Conservation (phyloP, 2,888 invertebrate genomes). For the Tanytarsus gracilentus region DNA sequence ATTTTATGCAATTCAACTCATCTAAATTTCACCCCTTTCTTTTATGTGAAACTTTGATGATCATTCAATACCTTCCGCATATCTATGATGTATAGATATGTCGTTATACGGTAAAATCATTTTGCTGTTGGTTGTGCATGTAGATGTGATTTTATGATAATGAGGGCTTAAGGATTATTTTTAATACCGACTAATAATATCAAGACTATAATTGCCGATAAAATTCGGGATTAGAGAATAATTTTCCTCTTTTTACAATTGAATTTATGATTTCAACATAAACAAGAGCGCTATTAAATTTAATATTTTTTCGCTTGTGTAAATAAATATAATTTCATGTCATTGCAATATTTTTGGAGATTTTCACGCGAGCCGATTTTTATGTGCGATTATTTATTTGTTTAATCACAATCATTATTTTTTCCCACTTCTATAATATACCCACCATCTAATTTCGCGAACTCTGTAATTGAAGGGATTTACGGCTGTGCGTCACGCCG, state of each 20-base stretch:
- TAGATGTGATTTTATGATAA: slow-evolving; percentile 16
- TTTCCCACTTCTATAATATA: too few relatives aligned
- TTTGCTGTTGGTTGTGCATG: slow-evolving; percentile 23
- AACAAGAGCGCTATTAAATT: too few relatives aligned
- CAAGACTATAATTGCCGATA: slow-evolving; percentile 24
- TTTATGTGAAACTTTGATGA: too few relatives aligned
- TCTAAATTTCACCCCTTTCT: slow-evolving; percentile 20
- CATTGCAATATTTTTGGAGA: slow-evolving; percentile 11
- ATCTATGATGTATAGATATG: neutral
- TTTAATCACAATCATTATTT: too few relatives aligned
- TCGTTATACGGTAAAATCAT: slow-evolving; percentile 7
- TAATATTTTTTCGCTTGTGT: neutral
- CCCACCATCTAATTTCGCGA: too few relatives aligned
- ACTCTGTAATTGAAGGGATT: too few relatives aligned
- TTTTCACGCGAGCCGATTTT: slow-evolving; percentile 7
- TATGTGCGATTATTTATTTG: too few relatives aligned
- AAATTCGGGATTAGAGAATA: slow-evolving; percentile 23
- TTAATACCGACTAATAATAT: slow-evolving; percentile 24
- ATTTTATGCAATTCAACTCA: slow-evolving; percentile 25
- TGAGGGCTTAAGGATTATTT: slow-evolving; percentile 5
- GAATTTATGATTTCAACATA: slow-evolving; percentile 9
- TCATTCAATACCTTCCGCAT: neutral
- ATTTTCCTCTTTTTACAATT: too few relatives aligned
- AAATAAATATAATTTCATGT: slow-evolving; percentile 6
- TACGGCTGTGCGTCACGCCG: too few relatives aligned